Conservation (phyloP, 1,140 invertebrate species). For the Drosophila grimshawi region DNA sequence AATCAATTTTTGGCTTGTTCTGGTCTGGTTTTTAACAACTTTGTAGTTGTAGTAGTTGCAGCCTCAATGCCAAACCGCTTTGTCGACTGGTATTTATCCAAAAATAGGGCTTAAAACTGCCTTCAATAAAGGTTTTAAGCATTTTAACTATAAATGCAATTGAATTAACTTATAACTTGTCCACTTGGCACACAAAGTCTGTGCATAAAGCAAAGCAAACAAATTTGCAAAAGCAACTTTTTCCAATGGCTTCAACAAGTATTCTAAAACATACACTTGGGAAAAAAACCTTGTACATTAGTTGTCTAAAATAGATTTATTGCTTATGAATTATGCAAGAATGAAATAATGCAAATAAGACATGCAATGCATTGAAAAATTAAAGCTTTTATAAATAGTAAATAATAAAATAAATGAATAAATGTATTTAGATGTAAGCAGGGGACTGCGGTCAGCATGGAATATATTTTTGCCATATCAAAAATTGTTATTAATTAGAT, state of each 20-base stretch:
- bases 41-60: conserved; percentile 2
- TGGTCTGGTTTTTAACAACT: conserved; percentile 23
- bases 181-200: background rate
- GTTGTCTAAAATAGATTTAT: background rate
- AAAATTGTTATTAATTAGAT: background rate
- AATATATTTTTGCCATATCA: too few relatives aligned
- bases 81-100: conserved; percentile 29
- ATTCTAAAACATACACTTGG: conserved; percentile 13
- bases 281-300: background rate
- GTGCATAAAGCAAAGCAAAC: background rate
- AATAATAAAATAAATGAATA: background rate
- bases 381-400: background rate
- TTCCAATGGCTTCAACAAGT: conserved; percentile 1
- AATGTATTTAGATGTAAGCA: too few relatives aligned
- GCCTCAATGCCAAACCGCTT: conserved; percentile 42
- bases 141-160: conserved; percentile 10
- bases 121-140: conserved; percentile 8
- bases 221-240: conserved; percentile 10
- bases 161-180: background rate
- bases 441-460: too few relatives aligned
- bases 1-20: conserved; percentile 31
- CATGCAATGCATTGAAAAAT: too few relatives aligned
- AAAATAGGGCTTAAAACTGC: background rate
- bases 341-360: too few relatives aligned
- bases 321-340: too few relatives aligned